Base-by-base conservation (phyloP, 2,888 invertebrate species). In the Cantharis flavilabris region DNA sequence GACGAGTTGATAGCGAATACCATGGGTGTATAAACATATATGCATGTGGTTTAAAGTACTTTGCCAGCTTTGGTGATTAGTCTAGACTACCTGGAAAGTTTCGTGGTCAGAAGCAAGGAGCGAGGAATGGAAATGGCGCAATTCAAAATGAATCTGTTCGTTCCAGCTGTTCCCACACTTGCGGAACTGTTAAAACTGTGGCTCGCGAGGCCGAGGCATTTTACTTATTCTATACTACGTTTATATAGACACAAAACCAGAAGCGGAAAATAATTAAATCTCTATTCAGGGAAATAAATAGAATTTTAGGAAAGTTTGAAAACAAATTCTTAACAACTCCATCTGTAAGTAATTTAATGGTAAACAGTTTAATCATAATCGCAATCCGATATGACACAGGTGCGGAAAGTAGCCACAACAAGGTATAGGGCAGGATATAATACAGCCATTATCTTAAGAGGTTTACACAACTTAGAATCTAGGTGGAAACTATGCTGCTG, bases 61-160 rank as follows among this genome's bases (percentile, higher is more conserved):
- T 82, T 82, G 71, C 83, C 82, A 83, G 83, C 83, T 85, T 80
- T 82, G 83, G 84, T 86, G 86, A 86, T 86, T 86, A 86, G 86
- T 86, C 86, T 86, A 85, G 85, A 80, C 83, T 82, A 84, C 85
- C 86, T 85, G 85, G 83, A 86, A 87, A 87, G 87, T 87, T 87
- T 84, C 84, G 87, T 84, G 87, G 87, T 87, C 87, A 86, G 86
- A 81, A 86, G 86, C 86, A 87, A 85, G 87, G 86, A 87, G 85
- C 84, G 85, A 83, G 83, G 84, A 86, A 86, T 85, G 86, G 85
- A 86, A 86, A 86, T 84, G 86, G 86, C 85, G 86, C 86, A 85
- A 86, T 86, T 84, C 85, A 85, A 87, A 87, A 87, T 87, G 87
- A 88, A 87, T 87, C 87, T 88, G 88, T 88, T 88, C 88, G 87